Base-by-base conservation (phyloP, 35 echinoderm and acorn worm species). In the Apostichopus japonicus region DNA sequence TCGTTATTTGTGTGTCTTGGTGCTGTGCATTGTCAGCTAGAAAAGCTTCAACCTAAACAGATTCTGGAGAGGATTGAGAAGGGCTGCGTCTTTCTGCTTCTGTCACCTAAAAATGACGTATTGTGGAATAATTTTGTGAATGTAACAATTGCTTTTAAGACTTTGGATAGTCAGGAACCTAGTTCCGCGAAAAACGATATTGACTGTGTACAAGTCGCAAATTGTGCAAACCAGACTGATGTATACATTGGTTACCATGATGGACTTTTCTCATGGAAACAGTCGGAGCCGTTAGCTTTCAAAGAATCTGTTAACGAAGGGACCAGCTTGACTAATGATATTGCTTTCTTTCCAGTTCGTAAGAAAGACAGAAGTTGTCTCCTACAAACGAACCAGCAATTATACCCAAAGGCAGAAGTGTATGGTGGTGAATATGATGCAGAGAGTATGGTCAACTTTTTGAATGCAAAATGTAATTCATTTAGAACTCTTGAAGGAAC, bases 301-400 rank as follows among this genome's bases (percentile, higher is more conserved):
- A 86, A 92, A n/a, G 23, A 71, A 54, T 75, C 71, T 4, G 15
- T 19, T 21, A 4, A 7, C n/a, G 71, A 19, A 21, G 16, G 55
- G 33, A 55, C 52, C 10, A 23, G 53, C 13, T 6, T 52, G 4
- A 51, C 88, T 73, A 56, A 33, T 24, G 17, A 27, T 6, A 87
- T 98, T 13, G 92, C 72, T 19, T 73, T 95, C 8, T 98, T 98
- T 65, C 83, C 78, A 63, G 81, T 75, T 51, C 54, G 81, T 11
- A 93, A 92, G 54, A 95, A 84, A 88, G 94, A 98, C 80, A 92
- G 96, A 16, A 87, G 65, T 6, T 98, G 96, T 59, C 88, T 98
- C 10, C 19, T 91, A 11, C 14, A 17, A n/a, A 61, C 7, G 7
- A n/a, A 80, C 1, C 79, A 62, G 1, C 77, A 90, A 54, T 15